Evolutionary conservation across 2,797 vertebrate species (phyloP).

Genomic region (Oreonectes daqikongensis): DNA sequence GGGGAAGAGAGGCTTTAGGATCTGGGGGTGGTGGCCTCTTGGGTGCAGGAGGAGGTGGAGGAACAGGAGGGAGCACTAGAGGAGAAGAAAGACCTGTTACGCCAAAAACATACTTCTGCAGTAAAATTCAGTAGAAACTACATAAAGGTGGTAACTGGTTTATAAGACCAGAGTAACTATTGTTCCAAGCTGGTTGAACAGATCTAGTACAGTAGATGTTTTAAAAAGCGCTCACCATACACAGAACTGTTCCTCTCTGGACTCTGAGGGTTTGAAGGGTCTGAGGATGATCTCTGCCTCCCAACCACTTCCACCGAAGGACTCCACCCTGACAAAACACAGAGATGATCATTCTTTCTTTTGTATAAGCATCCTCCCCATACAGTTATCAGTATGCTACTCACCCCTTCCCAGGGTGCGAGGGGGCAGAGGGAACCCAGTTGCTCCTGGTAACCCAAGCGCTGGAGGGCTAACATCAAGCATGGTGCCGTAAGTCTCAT

Average conservation of each 20-base stretch:
- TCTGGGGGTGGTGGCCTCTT: constrained; percentile 79
- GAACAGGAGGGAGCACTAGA: constrained; percentile 69
- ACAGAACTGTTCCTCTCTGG: constrained; percentile 85
- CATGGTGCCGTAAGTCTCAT: constrained; percentile 92
- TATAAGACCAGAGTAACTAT: too few relatives aligned
- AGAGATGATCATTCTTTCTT: neutral
- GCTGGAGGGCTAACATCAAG: constrained; percentile 77
- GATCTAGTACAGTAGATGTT: too few relatives aligned
- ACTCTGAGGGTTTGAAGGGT: constrained; percentile 85
- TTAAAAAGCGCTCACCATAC: constrained; percentile 85
- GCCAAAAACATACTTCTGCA: neutral
- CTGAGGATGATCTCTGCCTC: constrained; percentile 91
- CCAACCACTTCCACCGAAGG: constrained; percentile 79
- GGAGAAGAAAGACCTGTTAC: constrained; percentile 9
- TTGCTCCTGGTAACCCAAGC: constrained; percentile 58
- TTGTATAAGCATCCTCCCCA: neutral
- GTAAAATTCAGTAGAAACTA: neutral
- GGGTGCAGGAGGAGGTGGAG: constrained; percentile 68
- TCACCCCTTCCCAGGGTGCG: constrained; percentile 78
- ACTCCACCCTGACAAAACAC: constrained; percentile 71
- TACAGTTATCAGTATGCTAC: constrained; percentile 21
- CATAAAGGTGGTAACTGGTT: too few relatives aligned
- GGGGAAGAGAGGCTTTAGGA: constrained; percentile 59
- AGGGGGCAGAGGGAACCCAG: constrained; percentile 82
- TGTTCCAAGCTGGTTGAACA: too few relatives aligned